Evolutionary conservation across 2,797 vertebrate genomes (phyloP).

Genomic region (Dermochelys coriacea): DNA sequence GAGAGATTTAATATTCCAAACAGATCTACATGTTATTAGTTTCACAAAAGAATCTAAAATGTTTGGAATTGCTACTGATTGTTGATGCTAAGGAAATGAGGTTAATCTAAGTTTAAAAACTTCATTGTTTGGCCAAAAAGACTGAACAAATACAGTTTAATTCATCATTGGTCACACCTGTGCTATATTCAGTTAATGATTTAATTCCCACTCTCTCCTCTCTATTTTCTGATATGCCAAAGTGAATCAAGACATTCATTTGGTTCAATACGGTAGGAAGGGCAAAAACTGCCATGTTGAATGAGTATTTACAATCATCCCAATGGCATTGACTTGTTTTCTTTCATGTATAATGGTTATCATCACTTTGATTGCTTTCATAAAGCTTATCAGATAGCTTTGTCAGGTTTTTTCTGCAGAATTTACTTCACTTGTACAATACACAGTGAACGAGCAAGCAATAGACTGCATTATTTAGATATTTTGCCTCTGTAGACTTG

Average conservation of each 20-base stretch:
- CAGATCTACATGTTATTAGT: background rate
- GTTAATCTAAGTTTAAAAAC: background rate
- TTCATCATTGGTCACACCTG: background rate
- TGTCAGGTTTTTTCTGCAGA: background rate
- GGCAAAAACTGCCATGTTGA: background rate
- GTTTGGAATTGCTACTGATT: background rate
- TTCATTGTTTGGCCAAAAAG: background rate
- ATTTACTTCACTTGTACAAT: background rate
- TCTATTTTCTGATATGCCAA: background rate
- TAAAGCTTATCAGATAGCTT: background rate
- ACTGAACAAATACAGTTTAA: background rate
- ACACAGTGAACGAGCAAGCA: background rate
- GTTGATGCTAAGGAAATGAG: background rate
- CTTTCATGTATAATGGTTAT: background rate
- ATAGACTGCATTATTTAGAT: background rate
- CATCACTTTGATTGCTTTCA: background rate
- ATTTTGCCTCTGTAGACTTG: background rate
- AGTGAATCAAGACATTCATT: background rate
- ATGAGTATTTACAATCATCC: background rate
- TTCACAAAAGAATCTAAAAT: slow-evolving; percentile 5
- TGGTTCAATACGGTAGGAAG: background rate
- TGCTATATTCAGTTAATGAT: background rate
- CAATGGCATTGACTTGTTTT: background rate
- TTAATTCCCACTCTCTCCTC: background rate
- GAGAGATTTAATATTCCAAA: slow-evolving; percentile 14